phyloP scores from a whole-genome alignment of 2,797 vertebrate genomes.

The Typhlichthys subterraneus region DNA sequence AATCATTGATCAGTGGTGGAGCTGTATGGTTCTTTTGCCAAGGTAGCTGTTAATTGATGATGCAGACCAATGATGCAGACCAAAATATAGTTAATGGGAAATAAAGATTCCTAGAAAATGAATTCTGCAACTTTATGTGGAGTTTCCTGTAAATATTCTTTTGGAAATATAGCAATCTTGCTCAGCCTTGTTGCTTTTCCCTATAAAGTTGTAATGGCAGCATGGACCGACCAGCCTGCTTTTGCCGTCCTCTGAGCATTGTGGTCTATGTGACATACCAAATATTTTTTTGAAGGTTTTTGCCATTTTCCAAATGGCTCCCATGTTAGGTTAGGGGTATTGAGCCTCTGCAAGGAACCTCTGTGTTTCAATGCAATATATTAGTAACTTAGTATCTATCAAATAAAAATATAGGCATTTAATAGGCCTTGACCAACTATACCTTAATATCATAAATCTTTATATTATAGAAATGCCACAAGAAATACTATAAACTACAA shows the following conservation, averaged over 20 bases:
- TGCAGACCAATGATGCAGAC: conserved; percentile 25
- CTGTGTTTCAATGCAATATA: too few species aligned
- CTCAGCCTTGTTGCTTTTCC: background rate
- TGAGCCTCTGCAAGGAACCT: too few species aligned
- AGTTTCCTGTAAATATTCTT: background rate
- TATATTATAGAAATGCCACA: too few species aligned
- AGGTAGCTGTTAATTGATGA: conserved; percentile 3
- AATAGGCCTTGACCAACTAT: too few species aligned
- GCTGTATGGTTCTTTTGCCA: conserved; percentile 2
- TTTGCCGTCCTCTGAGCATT: background rate
- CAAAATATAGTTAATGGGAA: conserved; percentile 28
- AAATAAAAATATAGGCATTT: too few species aligned
- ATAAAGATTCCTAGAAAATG: conserved; percentile 27
- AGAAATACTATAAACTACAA: background rate
- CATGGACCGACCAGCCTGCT: conserved; percentile 29
- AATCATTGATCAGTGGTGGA: too few species aligned
- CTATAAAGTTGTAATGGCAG: conserved; percentile 56
- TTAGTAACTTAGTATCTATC: too few species aligned
- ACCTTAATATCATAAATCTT: too few species aligned
- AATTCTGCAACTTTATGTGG: background rate
- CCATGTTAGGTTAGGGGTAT: too few species aligned
- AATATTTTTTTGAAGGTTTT: too few species aligned
- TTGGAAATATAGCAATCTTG: conserved; percentile 11
- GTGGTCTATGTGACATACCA: too few species aligned
- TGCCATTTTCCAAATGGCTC: too few species aligned